Evolutionary conservation across 2,888 invertebrate species (phyloP), one percentile per base, ranked within the genome.

Genomic region (Drosophila picticornis): DNA sequence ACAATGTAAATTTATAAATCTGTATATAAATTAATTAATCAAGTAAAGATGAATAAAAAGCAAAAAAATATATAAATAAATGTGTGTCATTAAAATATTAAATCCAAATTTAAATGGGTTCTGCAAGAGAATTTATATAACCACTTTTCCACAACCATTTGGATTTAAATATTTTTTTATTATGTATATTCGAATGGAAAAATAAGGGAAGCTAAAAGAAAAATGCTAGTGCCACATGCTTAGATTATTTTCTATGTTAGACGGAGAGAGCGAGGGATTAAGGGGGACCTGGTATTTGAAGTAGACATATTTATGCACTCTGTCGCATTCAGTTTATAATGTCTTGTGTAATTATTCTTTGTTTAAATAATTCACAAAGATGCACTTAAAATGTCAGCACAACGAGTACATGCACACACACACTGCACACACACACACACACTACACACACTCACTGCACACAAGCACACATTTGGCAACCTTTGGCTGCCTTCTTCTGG

Each of bases 331-430:
- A 74, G 80, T 76, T 84, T 64, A 68, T 86, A 84, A 86, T 81
- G 87, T 77, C 60, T 52, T 74, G 89, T 82, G 88, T 82, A 86
- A 86, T 86, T 89, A 86, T 86, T 88, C 86, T 88, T 86, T 90
- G 86, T 90, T 86, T 86, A 89, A 86, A 86, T 90, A 85, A 88
- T 86, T 89, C 85, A 89, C 83, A 85, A 83, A 77, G 85, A 88
- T 88, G 86, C 86, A 86, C 90, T 86, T 89, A 89, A 86, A 86
- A 86, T 86, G 88, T 86, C 86, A 86, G 83, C 81, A 77, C 72
- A 81, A 58, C 73, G 58, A 71, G 51, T 67, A 64, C 36, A 60
- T 38, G 48, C 53, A 59, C 52, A 56, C 29, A 40, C 34, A 40
- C 50, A 40, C 22, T 48, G 52, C 29, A 40, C 34, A 40, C 50